These are phyloP conservation scores for Larimichthys polyactis DNA, from an alignment of 2,113 vertebrate species.

Conservation along the genomic window DNA sequence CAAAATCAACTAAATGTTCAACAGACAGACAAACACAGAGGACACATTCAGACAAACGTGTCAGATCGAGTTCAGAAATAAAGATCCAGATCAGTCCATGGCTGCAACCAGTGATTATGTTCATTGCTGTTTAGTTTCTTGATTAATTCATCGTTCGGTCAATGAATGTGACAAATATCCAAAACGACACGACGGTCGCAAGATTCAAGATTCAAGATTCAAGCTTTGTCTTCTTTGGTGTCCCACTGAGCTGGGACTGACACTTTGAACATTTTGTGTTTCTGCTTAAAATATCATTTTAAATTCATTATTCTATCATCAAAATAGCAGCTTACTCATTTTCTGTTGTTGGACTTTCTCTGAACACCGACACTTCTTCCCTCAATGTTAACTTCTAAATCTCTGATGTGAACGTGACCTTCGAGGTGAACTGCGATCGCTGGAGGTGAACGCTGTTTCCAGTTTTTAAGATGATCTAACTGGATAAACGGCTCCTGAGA, in stretches of 20 bases:
- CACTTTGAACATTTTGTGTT: not conserved
- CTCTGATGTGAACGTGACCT: too few relatives aligned
- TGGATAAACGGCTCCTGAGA: too few relatives aligned
- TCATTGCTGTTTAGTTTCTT: not conserved
- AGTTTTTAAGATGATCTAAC: too few relatives aligned
- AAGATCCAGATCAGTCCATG: not conserved
- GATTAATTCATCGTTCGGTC: not conserved
- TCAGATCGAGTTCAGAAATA: too few relatives aligned
- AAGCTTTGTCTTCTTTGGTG: too few relatives aligned
- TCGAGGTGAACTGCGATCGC: too few relatives aligned
- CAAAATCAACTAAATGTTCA: slow-evolving; percentile 48
- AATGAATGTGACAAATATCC: not conserved
- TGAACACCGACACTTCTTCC: too few relatives aligned
- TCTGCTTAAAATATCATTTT: not conserved
- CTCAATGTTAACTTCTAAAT: too few relatives aligned
- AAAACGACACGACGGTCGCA: too few relatives aligned
- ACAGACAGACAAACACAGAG: slow-evolving; percentile 17
- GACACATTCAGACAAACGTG: slow-evolving; percentile 15
- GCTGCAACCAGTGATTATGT: not conserved
- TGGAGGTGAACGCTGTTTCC: too few relatives aligned
- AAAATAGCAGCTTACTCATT: not conserved
- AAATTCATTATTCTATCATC: not conserved
- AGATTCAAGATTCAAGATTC: too few relatives aligned
- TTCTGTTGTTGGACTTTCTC: not conserved
- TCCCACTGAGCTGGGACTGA: too few relatives aligned